These are phyloP conservation scores for Ooceraea biroi DNA, from an alignment of 1,140 invertebrate genomes.

Conservation along the genomic window DNA sequence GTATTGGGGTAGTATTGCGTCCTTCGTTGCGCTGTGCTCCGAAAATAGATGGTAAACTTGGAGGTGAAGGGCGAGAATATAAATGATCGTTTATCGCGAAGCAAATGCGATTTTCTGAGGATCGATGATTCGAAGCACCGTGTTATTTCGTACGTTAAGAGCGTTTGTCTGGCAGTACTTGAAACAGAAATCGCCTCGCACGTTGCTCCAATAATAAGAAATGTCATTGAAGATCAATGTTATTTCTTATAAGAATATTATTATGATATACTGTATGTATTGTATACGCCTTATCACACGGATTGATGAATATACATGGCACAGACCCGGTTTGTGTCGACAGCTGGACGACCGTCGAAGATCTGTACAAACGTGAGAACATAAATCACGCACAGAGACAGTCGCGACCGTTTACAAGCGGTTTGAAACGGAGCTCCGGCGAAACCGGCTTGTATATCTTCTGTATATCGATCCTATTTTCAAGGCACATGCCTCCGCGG, in stretches of 20 bases:
- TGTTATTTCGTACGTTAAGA: not conserved
- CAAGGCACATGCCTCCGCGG: slow-evolving; percentile 23
- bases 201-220: slow-evolving; percentile 5
- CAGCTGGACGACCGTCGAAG: not conserved
- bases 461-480: slow-evolving; percentile 51
- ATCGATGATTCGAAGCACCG: not conserved
- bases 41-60: slow-evolving; percentile 11
- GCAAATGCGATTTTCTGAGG: not conserved
- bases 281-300: not conserved
- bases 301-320: not conserved
- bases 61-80: too few species aligned
- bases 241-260: not conserved
- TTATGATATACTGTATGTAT: too few species aligned
- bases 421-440: slow-evolving; percentile 14
- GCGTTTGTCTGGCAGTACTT: not conserved
- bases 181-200: not conserved
- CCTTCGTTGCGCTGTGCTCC: too few species aligned
- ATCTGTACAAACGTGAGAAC: slow-evolving; percentile 12
- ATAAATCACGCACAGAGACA: slow-evolving; percentile 24
- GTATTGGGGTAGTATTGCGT: not conserved
- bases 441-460: slow-evolving; percentile 23
- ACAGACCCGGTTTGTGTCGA: slow-evolving; percentile 25
- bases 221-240: not conserved
- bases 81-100: not conserved
- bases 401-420: not conserved